These are phyloP conservation scores for Rhynchomys soricoides DNA, from an alignment of 2,113 vertebrate species.

Conservation along the genomic window DNA sequence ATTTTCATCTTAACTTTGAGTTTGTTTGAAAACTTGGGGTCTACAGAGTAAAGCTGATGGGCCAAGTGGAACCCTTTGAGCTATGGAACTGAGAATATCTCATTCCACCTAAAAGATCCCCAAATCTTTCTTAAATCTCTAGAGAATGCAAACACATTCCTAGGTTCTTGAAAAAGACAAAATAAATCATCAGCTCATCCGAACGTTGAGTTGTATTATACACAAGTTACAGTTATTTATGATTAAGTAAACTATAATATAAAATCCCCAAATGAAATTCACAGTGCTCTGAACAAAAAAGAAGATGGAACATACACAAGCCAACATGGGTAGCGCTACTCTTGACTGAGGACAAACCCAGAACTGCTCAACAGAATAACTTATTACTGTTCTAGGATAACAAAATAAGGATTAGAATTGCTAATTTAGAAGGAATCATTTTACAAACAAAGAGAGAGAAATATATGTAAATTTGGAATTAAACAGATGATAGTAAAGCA, in stretches of 20 bases:
- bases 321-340: fast-evolving
- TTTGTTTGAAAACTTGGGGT: neutral
- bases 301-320: neutral
- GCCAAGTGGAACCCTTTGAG: neutral
- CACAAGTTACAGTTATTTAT: neutral
- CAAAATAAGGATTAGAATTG: neutral
- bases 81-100: neutral
- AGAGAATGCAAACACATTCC: neutral
- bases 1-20: neutral
- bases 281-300: neutral
- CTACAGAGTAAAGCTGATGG: neutral
- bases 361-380: neutral
- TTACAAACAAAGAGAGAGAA: neutral
- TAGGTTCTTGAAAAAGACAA: neutral
- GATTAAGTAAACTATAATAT: neutral
- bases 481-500: neutral
- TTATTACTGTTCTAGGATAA: neutral
- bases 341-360: neutral
- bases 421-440: neutral
- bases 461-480: neutral
- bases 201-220: neutral
- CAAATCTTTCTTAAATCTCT: neutral
- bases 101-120: neutral
- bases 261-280: neutral
- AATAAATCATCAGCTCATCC: neutral